Evolutionary conservation across 2,797 vertebrate species (phyloP), one percentile per base, ranked within the genome.

Genomic region (Sandelia bainsii): DNA sequence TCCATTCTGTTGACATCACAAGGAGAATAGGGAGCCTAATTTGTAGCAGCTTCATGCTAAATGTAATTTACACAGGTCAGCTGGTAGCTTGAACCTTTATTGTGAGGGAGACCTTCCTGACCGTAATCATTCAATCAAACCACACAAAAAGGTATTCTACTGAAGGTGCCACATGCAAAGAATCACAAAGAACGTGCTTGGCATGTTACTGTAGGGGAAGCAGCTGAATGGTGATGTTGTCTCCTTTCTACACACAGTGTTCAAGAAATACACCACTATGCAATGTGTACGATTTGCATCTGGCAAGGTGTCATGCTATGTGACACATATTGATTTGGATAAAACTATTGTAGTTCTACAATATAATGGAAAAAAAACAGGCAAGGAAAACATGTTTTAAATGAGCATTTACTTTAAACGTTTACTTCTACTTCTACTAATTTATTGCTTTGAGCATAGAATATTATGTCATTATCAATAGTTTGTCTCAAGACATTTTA

Each of bases 51-150:
- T 67, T 81, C 79, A 83, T 77, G 64, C 78, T 87, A 84, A 90
- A 90, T 88, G 85, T 90, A 91, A 91, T 93, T 92, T 92, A 87
- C 80, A 75, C 74, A 80, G 91, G 87, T 92, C 85, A 84, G 71
- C 58, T 78, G 70, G 75, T 75, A 70, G 81, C 71, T 82, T 91
- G 88, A 90, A 91, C 91, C 80, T 79, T 75, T 65, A 81, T 86
- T 89, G 90, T 89, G 79, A 73, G 52, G 60, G 25, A 79, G 89
- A 89, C 86, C 80, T 87, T 67, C 29, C 72, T 83, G 86, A 79
- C 85, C 84, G 72, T 79, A 85, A 88, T 89, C 88, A 82, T 83
- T 89, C 82, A 89, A 90, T 93, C 89, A 88, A 85, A 87, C 51
- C 78, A 45, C 59, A 68, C 64, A 71, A 80, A 82, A 73, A 82